phyloP scores from a whole-genome alignment of 2,113 vertebrate species.

The Pogonocichla stellata region DNA sequence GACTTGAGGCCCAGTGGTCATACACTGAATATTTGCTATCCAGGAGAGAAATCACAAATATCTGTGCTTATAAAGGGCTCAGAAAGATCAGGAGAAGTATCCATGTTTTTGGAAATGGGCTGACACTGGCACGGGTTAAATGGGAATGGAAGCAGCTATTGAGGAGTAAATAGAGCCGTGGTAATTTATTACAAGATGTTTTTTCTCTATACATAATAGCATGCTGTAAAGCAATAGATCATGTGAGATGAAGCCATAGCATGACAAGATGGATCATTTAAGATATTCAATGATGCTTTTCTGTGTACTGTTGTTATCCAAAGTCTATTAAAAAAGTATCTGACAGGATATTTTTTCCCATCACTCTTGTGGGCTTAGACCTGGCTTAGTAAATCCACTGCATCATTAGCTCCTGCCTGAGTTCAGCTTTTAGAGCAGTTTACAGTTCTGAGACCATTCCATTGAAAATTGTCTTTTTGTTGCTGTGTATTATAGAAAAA shows the following conservation, averaged over 20 bases:
- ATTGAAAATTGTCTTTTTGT: background rate
- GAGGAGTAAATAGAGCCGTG: background rate
- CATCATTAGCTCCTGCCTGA: slow-evolving; percentile 27
- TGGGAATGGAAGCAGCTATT: background rate
- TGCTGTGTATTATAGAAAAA: background rate
- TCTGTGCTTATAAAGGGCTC: background rate
- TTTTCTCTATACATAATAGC: background rate
- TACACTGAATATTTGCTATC: background rate
- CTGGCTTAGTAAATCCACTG: slow-evolving; percentile 25
- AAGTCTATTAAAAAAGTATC: slow-evolving; percentile 32
- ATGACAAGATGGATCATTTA: slow-evolving; percentile 60
- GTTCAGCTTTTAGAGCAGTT: background rate
- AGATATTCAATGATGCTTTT: slow-evolving; percentile 31
- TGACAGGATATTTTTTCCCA: background rate
- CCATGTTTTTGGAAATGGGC: background rate
- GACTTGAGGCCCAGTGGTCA: background rate
- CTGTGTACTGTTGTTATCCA: slow-evolving; percentile 29
- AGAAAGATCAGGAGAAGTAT: background rate
- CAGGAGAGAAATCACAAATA: background rate
- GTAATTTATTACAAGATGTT: slow-evolving; percentile 38
- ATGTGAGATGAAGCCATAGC: slow-evolving; percentile 31
- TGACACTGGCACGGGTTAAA: background rate
- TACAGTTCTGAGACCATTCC: slow-evolving; percentile 14
- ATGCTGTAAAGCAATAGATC: slow-evolving; percentile 50
- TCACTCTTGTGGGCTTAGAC: background rate